Base-by-base conservation (phyloP, 2,888 invertebrate genomes). In the Labia minor region DNA sequence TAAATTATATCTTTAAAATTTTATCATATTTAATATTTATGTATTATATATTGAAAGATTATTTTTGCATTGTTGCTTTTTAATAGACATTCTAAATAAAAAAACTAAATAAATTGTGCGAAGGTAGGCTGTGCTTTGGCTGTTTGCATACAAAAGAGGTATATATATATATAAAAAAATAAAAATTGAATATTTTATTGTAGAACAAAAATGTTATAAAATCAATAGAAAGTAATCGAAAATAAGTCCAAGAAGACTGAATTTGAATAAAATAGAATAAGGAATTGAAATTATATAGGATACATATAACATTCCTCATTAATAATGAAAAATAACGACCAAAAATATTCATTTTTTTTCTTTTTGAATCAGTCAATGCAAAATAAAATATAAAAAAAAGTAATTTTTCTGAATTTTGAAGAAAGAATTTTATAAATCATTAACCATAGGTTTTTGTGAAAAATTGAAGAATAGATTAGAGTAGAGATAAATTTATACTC, bases 211-310 rank as follows among this genome's bases (percentile, higher is more conserved):
- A 11, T 49, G 49, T 3, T 10, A 49, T n/a, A 3, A 49, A 49
- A n/a, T n/a, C 6, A 49, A n/a, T 49, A 49, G 49, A 49, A 49
- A 8, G 49, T 14, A 49, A n/a, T 14, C 8, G n/a, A 8, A n/a
- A 49, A n/a, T 49, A 49, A 49, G 49, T 49, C 49, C 49, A 49
- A 49, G 49, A 49, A 49, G 49, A 49, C 49, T 49, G 49, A 49
- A 49, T 49, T 49, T 14, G 49, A 49, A 49, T 49, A 49, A 49
- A 4, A 49, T 49, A 49, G 33, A 33, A 33, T 8, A 33, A 33
- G 49, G 49, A 49, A 49, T 49, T 49, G 49, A 49, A 49, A 49
- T 10, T 49, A 49, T 49, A 49, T 49, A 26, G 26, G 8, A 26
- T 26, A 26, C 8, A 26, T 26, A 26, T 26, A 26, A 26, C 26